Evolutionary conservation across 2,113 vertebrate species (phyloP).

Genomic region (Peromyscus maniculatus): DNA sequence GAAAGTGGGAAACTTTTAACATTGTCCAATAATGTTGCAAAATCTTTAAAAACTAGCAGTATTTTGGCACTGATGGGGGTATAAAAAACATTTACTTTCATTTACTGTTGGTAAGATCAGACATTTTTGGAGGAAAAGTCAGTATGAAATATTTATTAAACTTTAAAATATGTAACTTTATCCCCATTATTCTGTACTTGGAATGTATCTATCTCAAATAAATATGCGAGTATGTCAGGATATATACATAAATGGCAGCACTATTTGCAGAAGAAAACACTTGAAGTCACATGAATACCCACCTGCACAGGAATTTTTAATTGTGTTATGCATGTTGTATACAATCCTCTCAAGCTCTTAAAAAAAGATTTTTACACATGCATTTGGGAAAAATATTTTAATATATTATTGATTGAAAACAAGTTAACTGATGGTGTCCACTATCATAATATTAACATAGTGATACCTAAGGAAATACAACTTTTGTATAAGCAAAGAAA

Average conservation of each 20-base stretch:
- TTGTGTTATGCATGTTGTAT: not conserved
- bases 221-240: constrained; percentile 17
- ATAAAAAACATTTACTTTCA: constrained; percentile 39
- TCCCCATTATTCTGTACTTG: not conserved
- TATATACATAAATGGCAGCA: not conserved
- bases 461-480: not conserved
- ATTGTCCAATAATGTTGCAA: not conserved
- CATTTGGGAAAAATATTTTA: not conserved
- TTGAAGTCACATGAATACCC: not conserved
- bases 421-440: not conserved
- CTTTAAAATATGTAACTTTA: constrained; percentile 41
- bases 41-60: not conserved
- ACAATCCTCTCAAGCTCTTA: not conserved
- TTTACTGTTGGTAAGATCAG: not conserved
- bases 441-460: not conserved
- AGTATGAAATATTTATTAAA: constrained; percentile 66
- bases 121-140: constrained; percentile 22
- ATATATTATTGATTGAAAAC: not conserved
- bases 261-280: constrained; percentile 38
- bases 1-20: not conserved
- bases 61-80: not conserved
- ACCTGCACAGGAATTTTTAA: not conserved
- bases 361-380: not conserved
- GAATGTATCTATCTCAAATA: constrained; percentile 37
- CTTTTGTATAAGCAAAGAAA: not conserved